Evolutionary conservation across 35 echinoderm and acorn worm species (phyloP).

Genomic region (Holothuria glaberrima): DNA sequence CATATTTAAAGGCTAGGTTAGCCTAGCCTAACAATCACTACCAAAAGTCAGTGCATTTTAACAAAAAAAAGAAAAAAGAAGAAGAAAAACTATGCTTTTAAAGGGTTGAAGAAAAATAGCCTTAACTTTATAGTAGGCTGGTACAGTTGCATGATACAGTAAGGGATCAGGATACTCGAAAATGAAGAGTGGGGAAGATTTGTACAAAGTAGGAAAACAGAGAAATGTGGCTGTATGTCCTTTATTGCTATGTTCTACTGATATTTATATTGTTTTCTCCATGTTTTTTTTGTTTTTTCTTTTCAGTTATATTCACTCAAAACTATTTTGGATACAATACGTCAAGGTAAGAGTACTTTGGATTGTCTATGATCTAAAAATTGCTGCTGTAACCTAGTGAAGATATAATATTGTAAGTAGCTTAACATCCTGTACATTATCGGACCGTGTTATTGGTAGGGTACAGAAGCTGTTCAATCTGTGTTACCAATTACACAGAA

Average conservation of each 20-base stretch:
- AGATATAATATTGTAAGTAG: not conserved
- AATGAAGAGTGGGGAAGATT: not conserved
- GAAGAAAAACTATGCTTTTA: too few species aligned
- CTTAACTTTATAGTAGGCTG: not conserved
- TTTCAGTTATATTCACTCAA: constrained; percentile 39
- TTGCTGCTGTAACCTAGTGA: not conserved
- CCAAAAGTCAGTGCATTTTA: too few species aligned
- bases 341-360: not conserved
- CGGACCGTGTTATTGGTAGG: too few species aligned
- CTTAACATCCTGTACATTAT: not conserved
- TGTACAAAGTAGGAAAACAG: not conserved
- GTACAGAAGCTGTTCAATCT: not conserved
- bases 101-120: not conserved
- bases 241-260: not conserved
- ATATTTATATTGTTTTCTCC: not conserved
- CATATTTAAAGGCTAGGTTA: too few species aligned
- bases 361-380: not conserved
- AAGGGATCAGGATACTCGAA: too few species aligned
- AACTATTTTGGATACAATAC: constrained; percentile 26
- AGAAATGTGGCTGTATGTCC: not conserved
- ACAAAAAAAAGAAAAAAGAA: too few species aligned
- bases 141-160: not conserved
- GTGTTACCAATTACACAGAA: not conserved
- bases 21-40: too few species aligned
- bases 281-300: not conserved